Evolutionary conservation across 1,140 invertebrate genomes (phyloP).

Genomic region (Drosophila bocki): DNA sequence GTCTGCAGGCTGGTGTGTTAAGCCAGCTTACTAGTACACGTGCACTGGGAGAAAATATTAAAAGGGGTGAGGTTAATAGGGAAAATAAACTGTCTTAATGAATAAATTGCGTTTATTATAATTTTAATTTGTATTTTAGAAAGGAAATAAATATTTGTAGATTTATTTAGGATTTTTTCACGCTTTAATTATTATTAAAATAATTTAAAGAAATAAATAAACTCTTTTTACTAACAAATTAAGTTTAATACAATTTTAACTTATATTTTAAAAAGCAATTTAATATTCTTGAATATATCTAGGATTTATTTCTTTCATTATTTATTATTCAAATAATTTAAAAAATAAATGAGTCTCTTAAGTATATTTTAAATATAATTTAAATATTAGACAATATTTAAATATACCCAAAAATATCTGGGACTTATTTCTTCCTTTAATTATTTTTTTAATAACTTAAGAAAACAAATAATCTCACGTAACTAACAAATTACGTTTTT

Average conservation of each 20-base stretch:
- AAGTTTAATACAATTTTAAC: not conserved
- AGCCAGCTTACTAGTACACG: conserved; percentile 47
- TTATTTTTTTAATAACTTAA: not conserved
- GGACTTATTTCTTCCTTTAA: not conserved
- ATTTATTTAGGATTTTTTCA: not conserved
- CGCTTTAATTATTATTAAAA: not conserved
- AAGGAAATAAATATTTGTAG: not conserved
- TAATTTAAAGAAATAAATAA: not conserved
- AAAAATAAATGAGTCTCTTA: not conserved
- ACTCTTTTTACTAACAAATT: not conserved
- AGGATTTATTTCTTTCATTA: no score
- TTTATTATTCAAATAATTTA: no score
- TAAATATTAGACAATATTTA: no score
- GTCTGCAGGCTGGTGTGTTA: conserved; percentile 30
- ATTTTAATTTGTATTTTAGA: not conserved
- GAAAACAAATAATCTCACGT: no score
- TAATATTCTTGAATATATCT: not conserved
- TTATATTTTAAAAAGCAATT: not conserved
- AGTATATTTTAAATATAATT: not conserved
- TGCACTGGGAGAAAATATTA: conserved; percentile 7
- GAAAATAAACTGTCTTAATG: not conserved
- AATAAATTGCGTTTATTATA: no score
- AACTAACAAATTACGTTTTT: no score
- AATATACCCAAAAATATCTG: no score
- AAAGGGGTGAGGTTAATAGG: not conserved